Evolutionary conservation across 1,140 invertebrate species (phyloP), one percentile per base, ranked within the genome.

Genomic region (Subanguina moxae): DNA sequence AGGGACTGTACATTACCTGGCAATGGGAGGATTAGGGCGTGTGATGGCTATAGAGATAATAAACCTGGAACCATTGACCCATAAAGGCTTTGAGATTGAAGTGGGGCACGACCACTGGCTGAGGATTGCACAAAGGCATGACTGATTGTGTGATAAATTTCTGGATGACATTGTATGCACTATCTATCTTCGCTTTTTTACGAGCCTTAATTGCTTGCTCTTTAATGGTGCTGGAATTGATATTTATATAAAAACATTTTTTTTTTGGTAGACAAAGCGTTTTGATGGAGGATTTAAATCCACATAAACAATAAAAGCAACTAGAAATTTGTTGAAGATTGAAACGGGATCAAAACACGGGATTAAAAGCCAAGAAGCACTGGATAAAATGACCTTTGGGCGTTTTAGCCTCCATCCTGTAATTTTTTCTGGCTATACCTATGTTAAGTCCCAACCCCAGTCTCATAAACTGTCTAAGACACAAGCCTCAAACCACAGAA

Each of bases 71-170:
- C 69, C 69, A 71, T 57, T 71, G 69, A n/a, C 69, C 80, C 79
- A 83, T 83, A 48, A 82, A 80, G 9, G 75, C 68, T 45, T 82
- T 71, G 19, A 82, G 43, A 42, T 82, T 76, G 48, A 82, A 80
- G 9, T 73, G 57, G 15, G 58, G 42, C 45, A 82, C 75, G 19
- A 75, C 72, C 13, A 57, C 64, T 17, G 81, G 80, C 48, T 82
- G 80, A 15, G 71, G 67, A 30, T 77, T 77, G 65, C 80, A 82
- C 8, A 82, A 63, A 19, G 80, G 80, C 45, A 65, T 69, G n/a
- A 59, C 43, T 27, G 81, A 75, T 57, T 82, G 75, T 42, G 68
- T 80, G 57, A 82, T 74, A 9, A 82, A 64, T 28, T 76, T 71
- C 57, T 83, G 70, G 8, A 82, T 48, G 11, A 57, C 27, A 28